Evolutionary conservation across 2,113 vertebrate genomes (phyloP).

Genomic region (Speoplatyrhinus poulsoni): DNA sequence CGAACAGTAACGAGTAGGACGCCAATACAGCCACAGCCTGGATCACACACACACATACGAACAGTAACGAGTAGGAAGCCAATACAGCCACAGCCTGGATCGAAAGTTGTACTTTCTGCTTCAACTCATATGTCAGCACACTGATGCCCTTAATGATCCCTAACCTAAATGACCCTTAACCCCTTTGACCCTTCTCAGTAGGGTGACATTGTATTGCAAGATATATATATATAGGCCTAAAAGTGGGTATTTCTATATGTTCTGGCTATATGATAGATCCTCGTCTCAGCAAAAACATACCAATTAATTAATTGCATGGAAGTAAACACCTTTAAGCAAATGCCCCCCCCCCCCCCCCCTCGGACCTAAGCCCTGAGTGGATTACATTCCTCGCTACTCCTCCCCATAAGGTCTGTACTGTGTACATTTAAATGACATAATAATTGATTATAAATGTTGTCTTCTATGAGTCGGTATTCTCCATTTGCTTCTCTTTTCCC

Average conservation of each 20-base stretch:
- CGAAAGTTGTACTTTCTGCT: slow-evolving; percentile 8
- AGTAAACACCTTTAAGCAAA: no score
- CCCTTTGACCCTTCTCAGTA: slow-evolving; percentile 35
- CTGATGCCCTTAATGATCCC: slow-evolving; percentile 45
- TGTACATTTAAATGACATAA: no score
- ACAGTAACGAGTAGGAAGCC: neutral
- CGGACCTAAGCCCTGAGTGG: no score
- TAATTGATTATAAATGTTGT: no score
- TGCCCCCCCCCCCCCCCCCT: no score
- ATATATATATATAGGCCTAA: slow-evolving; percentile 10
- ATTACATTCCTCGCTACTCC: no score
- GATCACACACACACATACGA: neutral
- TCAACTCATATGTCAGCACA: slow-evolving; percentile 19
- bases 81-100: neutral
- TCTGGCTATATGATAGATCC: no score
- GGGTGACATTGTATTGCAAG: slow-evolving; percentile 45
- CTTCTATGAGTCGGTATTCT: neutral
- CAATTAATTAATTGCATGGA: no score
- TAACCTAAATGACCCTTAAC: slow-evolving; percentile 37
- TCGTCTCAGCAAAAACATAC: no score
- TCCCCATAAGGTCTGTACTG: no score
- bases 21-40: neutral
- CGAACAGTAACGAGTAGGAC: neutral
- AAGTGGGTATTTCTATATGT: neutral
- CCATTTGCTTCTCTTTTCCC: slow-evolving; percentile 26